Evolutionary conservation across 1,140 invertebrate genomes (phyloP), one percentile per base, ranked within the genome.

Genomic region (Tribolium madens): DNA sequence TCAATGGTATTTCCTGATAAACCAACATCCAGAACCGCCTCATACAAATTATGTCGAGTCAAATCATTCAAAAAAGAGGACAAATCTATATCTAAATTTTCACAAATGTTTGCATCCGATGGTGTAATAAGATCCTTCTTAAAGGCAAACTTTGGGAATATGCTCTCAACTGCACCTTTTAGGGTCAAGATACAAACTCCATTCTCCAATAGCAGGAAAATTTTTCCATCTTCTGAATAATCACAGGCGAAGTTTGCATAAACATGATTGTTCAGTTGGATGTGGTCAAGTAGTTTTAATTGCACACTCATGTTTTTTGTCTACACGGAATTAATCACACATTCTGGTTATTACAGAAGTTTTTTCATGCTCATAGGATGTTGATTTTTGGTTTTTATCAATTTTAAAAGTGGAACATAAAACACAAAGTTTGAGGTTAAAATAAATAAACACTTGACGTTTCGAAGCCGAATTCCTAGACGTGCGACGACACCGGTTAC

Each of bases 201-300:
- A 5, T 36, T 60, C n/a, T 76, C 75, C 5, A 53, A 57, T 21
- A 76, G 13, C 21, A 76, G 12, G 52, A 76, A 72, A 9, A 76
- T 76, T 42, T 48, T 71, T 9, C 68, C 75, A 60, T 76, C 69
- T 60, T 71, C 50, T 31, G 75, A 71, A 50, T 69, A 76, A 18
- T 76, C 75, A 21, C 64, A 69, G 2, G 68, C 64, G 36, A 76
- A 76, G 46, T 76, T 76, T 33, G 75, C 48, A 18, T 26, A 15
- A 26, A 76, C 18, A 17, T 48, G 64, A 71, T 48, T 71, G n/a
- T 33, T 69, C 15, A 76, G 26, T 9, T 53, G 52, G 18, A 76
- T 52, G 18, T 71, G 48, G 50, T 76, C 68, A 15, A 76, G 50
- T 15, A 50, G 7, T 26, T 53, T 72, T 14, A 69, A 15, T 15